These are phyloP conservation scores for Abrostola triplasia DNA, from an alignment of 2,888 invertebrate species.

Conservation along the genomic window DNA sequence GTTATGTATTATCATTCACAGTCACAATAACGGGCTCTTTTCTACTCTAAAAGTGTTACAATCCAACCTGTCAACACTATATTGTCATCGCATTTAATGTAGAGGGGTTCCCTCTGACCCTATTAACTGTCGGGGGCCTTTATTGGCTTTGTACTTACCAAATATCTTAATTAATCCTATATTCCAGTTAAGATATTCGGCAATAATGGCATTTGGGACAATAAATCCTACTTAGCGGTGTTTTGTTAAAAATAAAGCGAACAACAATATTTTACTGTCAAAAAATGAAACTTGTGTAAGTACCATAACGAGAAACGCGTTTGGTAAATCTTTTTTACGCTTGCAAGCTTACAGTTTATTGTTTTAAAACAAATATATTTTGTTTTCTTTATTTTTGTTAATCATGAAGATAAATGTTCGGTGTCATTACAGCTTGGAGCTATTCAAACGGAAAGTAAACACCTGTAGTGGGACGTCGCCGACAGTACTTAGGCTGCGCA, in stretches of 20 bases:
- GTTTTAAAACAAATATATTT: slow-evolving; percentile 27
- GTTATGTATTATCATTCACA: neutral
- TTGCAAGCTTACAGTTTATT: slow-evolving; percentile 25
- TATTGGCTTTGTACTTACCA: slow-evolving; percentile 38
- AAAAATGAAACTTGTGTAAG: slow-evolving; percentile 34
- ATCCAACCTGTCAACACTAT: slow-evolving; percentile 70
- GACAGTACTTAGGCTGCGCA: slow-evolving; percentile 56
- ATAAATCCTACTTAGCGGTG: slow-evolving; percentile 6
- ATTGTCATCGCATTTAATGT: slow-evolving; percentile 58
- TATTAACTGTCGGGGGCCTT: slow-evolving; percentile 31
- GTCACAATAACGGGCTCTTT: neutral
- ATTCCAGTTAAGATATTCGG: slow-evolving; percentile 21
- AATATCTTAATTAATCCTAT: slow-evolving; percentile 44
- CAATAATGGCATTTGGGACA: slow-evolving; percentile 2
- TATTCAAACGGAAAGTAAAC: slow-evolving; percentile 57
- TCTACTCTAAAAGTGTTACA: slow-evolving; percentile 61
- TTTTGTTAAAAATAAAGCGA: slow-evolving; percentile 10
- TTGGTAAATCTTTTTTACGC: slow-evolving; percentile 23
- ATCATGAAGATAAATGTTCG: slow-evolving; percentile 42
- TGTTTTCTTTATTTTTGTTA: slow-evolving; percentile 13
- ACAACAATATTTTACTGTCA: slow-evolving; percentile 38
- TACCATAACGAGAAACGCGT: slow-evolving; percentile 9
- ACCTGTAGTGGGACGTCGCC: slow-evolving; percentile 55
- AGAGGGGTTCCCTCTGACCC: slow-evolving; percentile 59
- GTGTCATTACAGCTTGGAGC: slow-evolving; percentile 39